Evolutionary conservation across 2,113 vertebrate species (phyloP).

Genomic region (Forbesichthys agassizii): DNA sequence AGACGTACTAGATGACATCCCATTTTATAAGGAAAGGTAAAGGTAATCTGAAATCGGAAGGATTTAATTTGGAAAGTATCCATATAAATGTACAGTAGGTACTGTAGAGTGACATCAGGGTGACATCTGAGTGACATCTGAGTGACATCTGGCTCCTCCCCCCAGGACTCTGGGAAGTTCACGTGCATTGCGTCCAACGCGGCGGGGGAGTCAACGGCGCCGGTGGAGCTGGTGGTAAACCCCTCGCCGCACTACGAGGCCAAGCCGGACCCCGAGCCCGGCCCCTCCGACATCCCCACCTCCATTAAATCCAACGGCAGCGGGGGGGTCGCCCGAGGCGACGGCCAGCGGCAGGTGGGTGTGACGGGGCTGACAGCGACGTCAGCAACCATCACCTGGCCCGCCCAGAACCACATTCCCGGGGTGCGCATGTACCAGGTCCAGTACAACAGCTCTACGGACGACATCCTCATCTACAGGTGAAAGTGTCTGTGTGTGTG

Average conservation of each 20-base stretch:
- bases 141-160: background rate
- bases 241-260: slow-evolving; percentile 80
- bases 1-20: no score
- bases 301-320: slow-evolving; percentile 80
- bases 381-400: slow-evolving; percentile 77
- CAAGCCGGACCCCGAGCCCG: slow-evolving; percentile 77
- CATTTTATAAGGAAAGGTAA: no score
- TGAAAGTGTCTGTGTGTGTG: slow-evolving; percentile 19
- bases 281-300: slow-evolving; percentile 82
- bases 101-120: no score
- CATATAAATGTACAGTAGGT: no score
- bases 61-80: no score
- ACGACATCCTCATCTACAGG: slow-evolving; percentile 84
- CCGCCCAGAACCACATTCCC: slow-evolving; percentile 79
- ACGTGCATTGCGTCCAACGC: slow-evolving; percentile 83
- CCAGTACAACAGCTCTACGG: slow-evolving; percentile 84
- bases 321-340: slow-evolving; percentile 65
- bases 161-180: slow-evolving; percentile 79
- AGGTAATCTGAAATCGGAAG: no score
- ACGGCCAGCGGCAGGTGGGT: slow-evolving; percentile 72
- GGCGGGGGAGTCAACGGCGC: slow-evolving; percentile 78
- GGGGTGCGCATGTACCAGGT: slow-evolving; percentile 85
- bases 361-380: slow-evolving; percentile 74
- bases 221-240: slow-evolving; percentile 80
- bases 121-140: no score